Evolutionary conservation across 2,888 invertebrate genomes (phyloP), one percentile per base, ranked within the genome.

Genomic region (Aleiodes alternator): DNA sequence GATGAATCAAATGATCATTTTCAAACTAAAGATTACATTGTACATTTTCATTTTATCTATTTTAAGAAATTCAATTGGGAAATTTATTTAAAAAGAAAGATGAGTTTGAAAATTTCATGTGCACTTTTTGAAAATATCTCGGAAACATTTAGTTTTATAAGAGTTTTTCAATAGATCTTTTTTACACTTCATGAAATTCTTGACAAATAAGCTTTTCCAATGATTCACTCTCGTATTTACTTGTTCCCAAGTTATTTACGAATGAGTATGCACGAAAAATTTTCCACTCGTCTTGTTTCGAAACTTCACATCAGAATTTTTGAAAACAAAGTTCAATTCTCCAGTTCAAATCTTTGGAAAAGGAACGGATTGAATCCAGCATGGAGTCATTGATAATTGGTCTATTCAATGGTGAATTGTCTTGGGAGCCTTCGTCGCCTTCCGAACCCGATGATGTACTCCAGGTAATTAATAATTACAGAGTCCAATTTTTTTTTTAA

Each of bases 371-470:
- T 0, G 90, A 90, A 57, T 91, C 92, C 31, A 93, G 93, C 64
- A 93, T 93, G 87, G 90, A 91, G 53, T 92, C 94, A 0, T 95
- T 94, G 84, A 91, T 92, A 12, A 92, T 93, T 82, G 94, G 94
- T 0, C 83, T 95, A 23, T 94, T 95, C 83, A 92, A 92, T 0
- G 91, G 90, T 57, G 86, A 84, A 14, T 80, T 83, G 55, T 80
- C 87, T 0, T 89, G 91, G 0, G 87, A 88, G n/a, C 89, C 90
- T 0, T 88, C 90, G 73, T 84, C 87, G 4, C 81, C 85, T 29
- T 61, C 79, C 1, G 57, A 11, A 29, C 91, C 92, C 69, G 93
- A 93, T 72, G 91, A 91, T 80, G 83, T 92, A 34, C 85, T 92
- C 14, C 87, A 88, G 31, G 89, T 87, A 77, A 84, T 61, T 16